Percentiles rank a stretch among this genome's conserved stretches.
These are phyloP conservation scores for Lottia scabra DNA, from an alignment of 2,888 invertebrate genomes.

Conservation along the genomic window DNA sequence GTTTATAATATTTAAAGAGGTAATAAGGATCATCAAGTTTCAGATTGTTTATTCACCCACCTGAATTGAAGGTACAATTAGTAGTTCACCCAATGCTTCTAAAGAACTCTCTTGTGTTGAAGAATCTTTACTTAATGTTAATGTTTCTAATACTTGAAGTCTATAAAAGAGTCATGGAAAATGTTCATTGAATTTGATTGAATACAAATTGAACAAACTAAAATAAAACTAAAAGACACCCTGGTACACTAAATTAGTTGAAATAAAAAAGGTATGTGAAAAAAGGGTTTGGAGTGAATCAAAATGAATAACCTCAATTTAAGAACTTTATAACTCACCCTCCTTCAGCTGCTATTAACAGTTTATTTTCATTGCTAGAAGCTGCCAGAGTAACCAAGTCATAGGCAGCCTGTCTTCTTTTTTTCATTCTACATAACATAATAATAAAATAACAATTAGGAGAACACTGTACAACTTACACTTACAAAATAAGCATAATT, in stretches of 20 bases:
- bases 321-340: slow-evolving; percentile 46
- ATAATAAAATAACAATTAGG: too few species aligned
- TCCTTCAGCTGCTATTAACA: slow-evolving; percentile 65
- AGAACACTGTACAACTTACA: too few species aligned
- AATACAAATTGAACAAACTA: too few species aligned
- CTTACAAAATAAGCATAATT: too few species aligned
- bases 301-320: too few species aligned
- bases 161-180: slow-evolving; percentile 28
- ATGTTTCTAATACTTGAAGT: slow-evolving; percentile 54
- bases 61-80: slow-evolving; percentile 64
- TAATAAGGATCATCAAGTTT: too few species aligned
- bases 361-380: slow-evolving; percentile 65
- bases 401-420: slow-evolving; percentile 62
- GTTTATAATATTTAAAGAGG: too few species aligned
- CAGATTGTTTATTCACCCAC: slow-evolving; percentile 28
- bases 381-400: slow-evolving; percentile 65
- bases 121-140: slow-evolving; percentile 58
- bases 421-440: slow-evolving; percentile 40
- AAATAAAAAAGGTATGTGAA: too few species aligned
- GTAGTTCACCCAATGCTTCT: slow-evolving; percentile 63
- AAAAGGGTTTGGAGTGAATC: slow-evolving; percentile 2
- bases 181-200: too few species aligned
- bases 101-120: slow-evolving; percentile 64
- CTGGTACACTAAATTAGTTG: too few species aligned
- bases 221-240: too few species aligned